Evolutionary conservation across 2,797 vertebrate species (phyloP), one percentile per base, ranked within the genome.

Genomic region (Oryzias dopingdopingensis): DNA sequence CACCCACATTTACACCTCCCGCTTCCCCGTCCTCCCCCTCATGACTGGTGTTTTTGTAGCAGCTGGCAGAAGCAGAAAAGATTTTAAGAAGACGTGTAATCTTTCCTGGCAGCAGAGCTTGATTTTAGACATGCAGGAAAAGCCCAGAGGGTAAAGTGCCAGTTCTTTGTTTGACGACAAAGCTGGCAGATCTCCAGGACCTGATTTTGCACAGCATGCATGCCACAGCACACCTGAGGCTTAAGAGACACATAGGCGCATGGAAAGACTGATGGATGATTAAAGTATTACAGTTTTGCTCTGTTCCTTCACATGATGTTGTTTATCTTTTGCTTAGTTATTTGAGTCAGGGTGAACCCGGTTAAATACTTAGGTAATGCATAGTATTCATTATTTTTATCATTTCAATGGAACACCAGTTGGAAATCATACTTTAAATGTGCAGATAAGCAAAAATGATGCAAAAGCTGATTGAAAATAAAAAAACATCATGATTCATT

Each of bases 11-110:
- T 37, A 23, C 49, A 70, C n/a, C 49, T 54, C 49, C 55, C 54
- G 41, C 65, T 65, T n/a, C 49, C 59, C 51, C 50, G 52, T 37
- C 62, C 46, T 44, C 49, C 47, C 46, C 43, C 5, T 29, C 22
- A 37, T 24, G 26, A 45, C 44, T 59, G 67, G 46, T 87, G 81
- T 75, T 91, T 92, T 92, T 89, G 83, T 84, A 86, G 76, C 83
- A 91, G 87, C 89, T 95, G 93, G 91, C 92, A 93, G 84, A 69
- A 80, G 86, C 81, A 67, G 81, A 72, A 91, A 89, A 87, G 82
- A 90, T 92, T 91, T 88, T 85, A 85, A 90, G 88, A 89, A 88
- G 88, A 90, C 72, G 64, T 89, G 80, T 93, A 92, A 94, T 93
- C 90, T 89, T 79, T 93, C 89, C 88, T 88, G 86, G 88, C 88